Evolutionary conservation across 1,140 invertebrate genomes (phyloP).

Genomic region (Popillia japonica): DNA sequence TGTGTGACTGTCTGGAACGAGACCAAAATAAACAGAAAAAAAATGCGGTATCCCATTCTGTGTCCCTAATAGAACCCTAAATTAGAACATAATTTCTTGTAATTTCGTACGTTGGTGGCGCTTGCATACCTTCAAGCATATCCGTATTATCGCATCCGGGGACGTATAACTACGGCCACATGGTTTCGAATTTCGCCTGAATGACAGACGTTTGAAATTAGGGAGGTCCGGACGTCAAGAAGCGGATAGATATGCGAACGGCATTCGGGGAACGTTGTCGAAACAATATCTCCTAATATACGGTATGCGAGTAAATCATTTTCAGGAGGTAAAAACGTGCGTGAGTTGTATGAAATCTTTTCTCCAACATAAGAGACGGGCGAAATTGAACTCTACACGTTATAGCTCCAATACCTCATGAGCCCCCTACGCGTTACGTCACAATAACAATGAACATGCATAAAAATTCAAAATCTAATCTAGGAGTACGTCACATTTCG

Average conservation of each 20-base stretch:
- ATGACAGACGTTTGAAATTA: conserved; percentile 39
- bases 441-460: not conserved
- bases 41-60: conserved; percentile 23
- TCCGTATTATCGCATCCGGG: conserved; percentile 37
- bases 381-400: too few species aligned
- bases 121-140: conserved; percentile 37
- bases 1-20: not conserved
- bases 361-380: too few species aligned
- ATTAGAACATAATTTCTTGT: conserved; percentile 43
- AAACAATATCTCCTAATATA: conserved; percentile 22
- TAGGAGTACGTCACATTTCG: not conserved
- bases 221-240: conserved; percentile 42
- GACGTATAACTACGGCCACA: conserved; percentile 39
- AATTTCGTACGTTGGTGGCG: conserved; percentile 43
- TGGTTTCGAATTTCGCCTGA: conserved; percentile 41
- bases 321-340: not conserved
- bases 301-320: not conserved
- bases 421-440: too few species aligned
- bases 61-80: conserved; percentile 40
- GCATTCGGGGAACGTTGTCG: conserved; percentile 25
- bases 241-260: conserved; percentile 10
- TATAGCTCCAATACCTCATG: too few species aligned
- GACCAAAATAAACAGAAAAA: conserved; percentile 27
- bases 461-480: conserved; percentile 23
- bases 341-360: too few species aligned